These are phyloP conservation scores for Cladopsammia gracilis DNA, from an alignment of 64 coral and sea anemone species.

Conservation along the genomic window DNA sequence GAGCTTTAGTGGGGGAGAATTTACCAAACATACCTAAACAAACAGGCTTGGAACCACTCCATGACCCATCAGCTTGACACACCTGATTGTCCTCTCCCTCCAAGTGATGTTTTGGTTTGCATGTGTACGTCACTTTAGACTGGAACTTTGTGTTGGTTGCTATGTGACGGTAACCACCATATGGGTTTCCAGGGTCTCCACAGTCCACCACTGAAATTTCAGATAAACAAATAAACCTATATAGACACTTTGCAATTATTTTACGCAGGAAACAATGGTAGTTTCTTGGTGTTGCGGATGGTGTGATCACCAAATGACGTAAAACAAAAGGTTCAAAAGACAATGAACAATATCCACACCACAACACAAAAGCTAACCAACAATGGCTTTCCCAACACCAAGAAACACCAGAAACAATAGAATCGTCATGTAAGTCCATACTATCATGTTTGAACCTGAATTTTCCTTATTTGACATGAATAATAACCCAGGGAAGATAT, in stretches of 20 bases:
- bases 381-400: no score
- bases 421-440: no score
- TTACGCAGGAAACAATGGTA: no score
- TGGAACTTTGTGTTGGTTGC: slow-evolving; percentile 54
- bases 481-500: no score
- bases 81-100: slow-evolving; percentile 46
- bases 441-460: no score
- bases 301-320: no score
- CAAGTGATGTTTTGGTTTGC: slow-evolving; percentile 68
- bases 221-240: not conserved
- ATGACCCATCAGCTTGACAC: slow-evolving; percentile 69
- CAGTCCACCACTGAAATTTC: slow-evolving; percentile 74
- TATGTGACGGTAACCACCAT: slow-evolving; percentile 65
- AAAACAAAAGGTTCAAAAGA: no score
- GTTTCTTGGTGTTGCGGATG: no score
- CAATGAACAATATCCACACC: no score
- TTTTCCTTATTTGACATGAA: no score
- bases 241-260: not conserved
- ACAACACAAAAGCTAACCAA: no score
- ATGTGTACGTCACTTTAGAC: slow-evolving; percentile 55
- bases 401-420: no score
- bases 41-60: slow-evolving; percentile 66
- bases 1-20: not conserved
- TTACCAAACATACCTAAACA: slow-evolving; percentile 57
- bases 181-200: slow-evolving; percentile 60